These are phyloP conservation scores for Tetraodon nigroviridis DNA, from an alignment of 2,113 vertebrate species.

Conservation along the genomic window DNA sequence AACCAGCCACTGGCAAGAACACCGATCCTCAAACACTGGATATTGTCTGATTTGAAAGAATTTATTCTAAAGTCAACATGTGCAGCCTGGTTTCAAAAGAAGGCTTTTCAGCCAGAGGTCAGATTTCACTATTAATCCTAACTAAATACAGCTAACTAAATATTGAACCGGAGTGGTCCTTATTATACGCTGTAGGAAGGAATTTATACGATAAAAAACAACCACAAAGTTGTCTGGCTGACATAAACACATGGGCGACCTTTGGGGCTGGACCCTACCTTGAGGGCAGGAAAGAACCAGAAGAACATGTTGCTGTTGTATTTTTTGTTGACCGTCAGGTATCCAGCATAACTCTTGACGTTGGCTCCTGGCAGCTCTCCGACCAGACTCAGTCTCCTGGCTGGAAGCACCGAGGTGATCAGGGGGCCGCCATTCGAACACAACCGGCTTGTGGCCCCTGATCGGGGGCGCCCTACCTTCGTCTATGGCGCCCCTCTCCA, in stretches of 20 bases:
- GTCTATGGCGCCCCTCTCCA: conserved; percentile 72
- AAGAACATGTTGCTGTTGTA: conserved; percentile 87
- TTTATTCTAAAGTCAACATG: too few relatives aligned
- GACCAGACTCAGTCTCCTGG: conserved; percentile 74
- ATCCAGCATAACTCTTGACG: conserved; percentile 77
- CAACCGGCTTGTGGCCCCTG: not conserved
- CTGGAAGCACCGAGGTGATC: conserved; percentile 50
- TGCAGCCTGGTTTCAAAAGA: not conserved
- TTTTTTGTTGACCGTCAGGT: conserved; percentile 79
- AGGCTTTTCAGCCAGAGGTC: not conserved
- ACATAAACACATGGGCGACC: too few relatives aligned
- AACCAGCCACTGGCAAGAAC: too few relatives aligned
- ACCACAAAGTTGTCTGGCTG: too few relatives aligned
- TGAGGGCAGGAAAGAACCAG: conserved; percentile 83
- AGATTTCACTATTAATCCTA: not conserved
- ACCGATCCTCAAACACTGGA: too few relatives aligned
- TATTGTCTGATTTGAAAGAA: too few relatives aligned
- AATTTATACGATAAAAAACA: not conserved
- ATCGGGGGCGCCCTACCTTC: conserved; percentile 69
- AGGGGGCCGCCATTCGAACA: not conserved
- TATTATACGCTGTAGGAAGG: not conserved
- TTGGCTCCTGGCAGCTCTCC: conserved; percentile 70
- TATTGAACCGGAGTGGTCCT: not conserved
- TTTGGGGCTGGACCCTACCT: conserved; percentile 47
- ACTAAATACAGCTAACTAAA: conserved; percentile 23